Conservation (phyloP, 2,888 invertebrate species). For the Drosophila melanocephala region DNA sequence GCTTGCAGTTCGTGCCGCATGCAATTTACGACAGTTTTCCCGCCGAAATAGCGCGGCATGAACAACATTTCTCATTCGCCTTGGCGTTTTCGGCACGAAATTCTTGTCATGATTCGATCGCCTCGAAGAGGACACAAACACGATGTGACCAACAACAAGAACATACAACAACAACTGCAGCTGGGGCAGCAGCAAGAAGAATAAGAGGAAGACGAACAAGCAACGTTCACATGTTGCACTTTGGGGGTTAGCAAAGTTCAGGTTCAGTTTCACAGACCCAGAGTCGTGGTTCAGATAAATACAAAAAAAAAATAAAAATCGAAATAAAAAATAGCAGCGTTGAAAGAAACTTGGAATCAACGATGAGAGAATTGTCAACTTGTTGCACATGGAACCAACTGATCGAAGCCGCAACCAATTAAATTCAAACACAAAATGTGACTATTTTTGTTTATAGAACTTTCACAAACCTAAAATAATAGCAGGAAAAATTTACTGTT, state of each 20-base stretch:
- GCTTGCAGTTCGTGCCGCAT: slow-evolving; percentile 74
- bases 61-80: slow-evolving; percentile 79
- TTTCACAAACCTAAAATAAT: neutral
- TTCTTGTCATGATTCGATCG: slow-evolving; percentile 84
- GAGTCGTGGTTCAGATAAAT: slow-evolving; percentile 62
- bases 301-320: neutral
- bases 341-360: slow-evolving; percentile 26
- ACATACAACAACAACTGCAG: slow-evolving; percentile 3
- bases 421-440: slow-evolving; percentile 9
- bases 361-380: slow-evolving; percentile 52
- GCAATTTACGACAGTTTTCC: slow-evolving; percentile 81
- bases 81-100: slow-evolving; percentile 81
- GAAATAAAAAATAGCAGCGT: slow-evolving; percentile 6
- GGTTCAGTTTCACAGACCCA: slow-evolving; percentile 43
- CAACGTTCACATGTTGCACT: slow-evolving; percentile 75
- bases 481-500: neutral
- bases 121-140: slow-evolving; percentile 68
- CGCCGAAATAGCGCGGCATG: slow-evolving; percentile 77
- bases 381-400: slow-evolving; percentile 7
- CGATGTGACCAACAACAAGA: slow-evolving; percentile 59
- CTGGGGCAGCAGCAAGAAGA: slow-evolving; percentile 6
- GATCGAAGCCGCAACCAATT: slow-evolving; percentile 45
- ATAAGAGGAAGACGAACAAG: slow-evolving; percentile 18
- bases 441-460: neutral
- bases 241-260: slow-evolving; percentile 69